Conservation (phyloP, 1,140 invertebrate species). For the Pteromalus puparum region DNA sequence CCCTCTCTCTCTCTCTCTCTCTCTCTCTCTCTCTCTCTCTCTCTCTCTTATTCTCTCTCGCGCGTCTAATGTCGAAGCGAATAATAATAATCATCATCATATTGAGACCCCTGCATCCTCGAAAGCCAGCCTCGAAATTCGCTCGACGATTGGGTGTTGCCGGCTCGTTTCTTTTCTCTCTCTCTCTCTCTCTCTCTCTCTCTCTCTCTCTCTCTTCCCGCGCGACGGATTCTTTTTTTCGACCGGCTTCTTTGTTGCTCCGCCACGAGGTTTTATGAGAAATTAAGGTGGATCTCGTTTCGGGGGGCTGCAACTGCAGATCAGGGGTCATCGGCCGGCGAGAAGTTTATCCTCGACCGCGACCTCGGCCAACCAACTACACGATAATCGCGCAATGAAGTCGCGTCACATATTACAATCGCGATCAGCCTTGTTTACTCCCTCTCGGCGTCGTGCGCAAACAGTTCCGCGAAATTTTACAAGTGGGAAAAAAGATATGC, state of each 20-base stretch:
- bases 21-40: background rate
- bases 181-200: background rate
- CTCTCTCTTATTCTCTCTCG: background rate
- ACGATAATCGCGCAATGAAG: background rate
- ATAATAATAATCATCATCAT: slow-evolving; percentile 24
- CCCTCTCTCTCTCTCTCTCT: background rate
- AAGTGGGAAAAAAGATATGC: slow-evolving; percentile 12
- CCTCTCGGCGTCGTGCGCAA: background rate
- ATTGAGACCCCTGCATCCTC: slow-evolving; percentile 26
- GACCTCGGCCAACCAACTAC: background rate
- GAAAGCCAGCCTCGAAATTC: slow-evolving; percentile 4
- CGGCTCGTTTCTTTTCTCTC: slow-evolving; percentile 6
- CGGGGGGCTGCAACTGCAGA: slow-evolving; percentile 17
- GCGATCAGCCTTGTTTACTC: background rate
- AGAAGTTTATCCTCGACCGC: background rate
- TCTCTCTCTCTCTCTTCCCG: background rate
- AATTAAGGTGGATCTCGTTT: slow-evolving; percentile 37
- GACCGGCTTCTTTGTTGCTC: background rate
- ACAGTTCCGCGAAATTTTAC: slow-evolving; percentile 22
- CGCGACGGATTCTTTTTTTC: background rate
- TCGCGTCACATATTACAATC: background rate
- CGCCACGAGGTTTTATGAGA: slow-evolving; percentile 15
- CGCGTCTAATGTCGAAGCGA: slow-evolving; percentile 24
- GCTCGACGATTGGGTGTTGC: slow-evolving; percentile 6
- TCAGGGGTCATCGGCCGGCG: slow-evolving; percentile 41